Evolutionary conservation across 2,797 vertebrate genomes (phyloP).

Genomic region (Esox lucius): DNA sequence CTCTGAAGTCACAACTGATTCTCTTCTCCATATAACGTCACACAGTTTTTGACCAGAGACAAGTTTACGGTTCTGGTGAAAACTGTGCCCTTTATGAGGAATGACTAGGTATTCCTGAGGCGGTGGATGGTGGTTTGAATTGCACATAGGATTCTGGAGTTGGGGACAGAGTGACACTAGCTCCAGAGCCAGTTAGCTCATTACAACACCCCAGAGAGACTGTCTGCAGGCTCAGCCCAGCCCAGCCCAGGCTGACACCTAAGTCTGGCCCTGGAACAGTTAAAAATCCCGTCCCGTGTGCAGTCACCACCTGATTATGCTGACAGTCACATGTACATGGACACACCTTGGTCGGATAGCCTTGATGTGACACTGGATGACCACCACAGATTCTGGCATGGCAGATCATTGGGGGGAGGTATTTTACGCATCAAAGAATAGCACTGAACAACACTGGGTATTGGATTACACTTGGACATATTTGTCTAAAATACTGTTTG

Average conservation of each 20-base stretch:
- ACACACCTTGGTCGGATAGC: background rate
- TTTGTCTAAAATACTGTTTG: background rate
- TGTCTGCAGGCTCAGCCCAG: slow-evolving; percentile 2
- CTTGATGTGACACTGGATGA: background rate
- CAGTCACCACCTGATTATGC: slow-evolving; percentile 4
- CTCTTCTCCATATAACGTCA: background rate
- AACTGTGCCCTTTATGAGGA: background rate
- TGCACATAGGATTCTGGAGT: background rate
- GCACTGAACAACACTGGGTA: background rate
- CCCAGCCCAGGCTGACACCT: slow-evolving; percentile 27
- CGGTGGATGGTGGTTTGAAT: slow-evolving; percentile 6
- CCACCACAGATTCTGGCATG: background rate
- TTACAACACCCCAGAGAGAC: slow-evolving; percentile 25
- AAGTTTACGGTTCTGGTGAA: background rate
- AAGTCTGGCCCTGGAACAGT: slow-evolving; percentile 10
- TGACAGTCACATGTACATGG: slow-evolving; percentile 9
- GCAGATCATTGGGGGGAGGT: background rate
- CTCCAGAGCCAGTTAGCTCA: slow-evolving; percentile 38
- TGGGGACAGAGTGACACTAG: slow-evolving; percentile 9
- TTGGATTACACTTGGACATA: background rate
- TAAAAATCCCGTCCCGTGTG: slow-evolving; percentile 24
- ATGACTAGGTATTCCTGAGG: background rate
- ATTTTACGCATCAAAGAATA: background rate
- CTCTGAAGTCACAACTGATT: background rate
- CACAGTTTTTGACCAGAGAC: background rate